Evolutionary conservation across 2,797 vertebrate genomes (phyloP).

Genomic region (Syndactyla subalaris): DNA sequence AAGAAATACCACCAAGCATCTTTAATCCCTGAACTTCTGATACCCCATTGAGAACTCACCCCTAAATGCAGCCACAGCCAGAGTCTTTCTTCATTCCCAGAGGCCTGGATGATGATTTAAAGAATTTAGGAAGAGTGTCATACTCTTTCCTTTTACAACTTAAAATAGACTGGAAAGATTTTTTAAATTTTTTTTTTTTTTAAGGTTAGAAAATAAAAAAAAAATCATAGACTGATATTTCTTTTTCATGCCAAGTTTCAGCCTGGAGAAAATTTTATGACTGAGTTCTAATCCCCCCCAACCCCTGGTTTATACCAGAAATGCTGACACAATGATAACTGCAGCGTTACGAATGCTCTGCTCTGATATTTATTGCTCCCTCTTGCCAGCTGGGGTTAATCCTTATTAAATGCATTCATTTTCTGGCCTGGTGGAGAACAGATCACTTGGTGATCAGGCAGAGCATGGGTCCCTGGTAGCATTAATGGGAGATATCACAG

Average conservation of each 20-base stretch:
- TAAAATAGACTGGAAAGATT: constrained; percentile 35
- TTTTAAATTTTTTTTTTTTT: neutral
- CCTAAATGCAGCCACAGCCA: neutral
- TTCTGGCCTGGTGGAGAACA: constrained; percentile 64
- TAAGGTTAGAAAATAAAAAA: neutral
- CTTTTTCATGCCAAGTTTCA: constrained; percentile 75
- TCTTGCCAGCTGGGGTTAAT: constrained; percentile 74
- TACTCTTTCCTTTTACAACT: constrained; percentile 63
- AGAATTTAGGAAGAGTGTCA: constrained; percentile 47
- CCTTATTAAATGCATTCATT: constrained; percentile 70
- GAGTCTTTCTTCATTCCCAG: constrained; percentile 35
- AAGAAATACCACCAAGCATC: neutral
- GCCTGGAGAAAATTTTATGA: constrained; percentile 78
- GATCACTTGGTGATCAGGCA: constrained; percentile 38
- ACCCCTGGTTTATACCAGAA: constrained; percentile 78
- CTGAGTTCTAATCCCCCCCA: constrained; percentile 76
- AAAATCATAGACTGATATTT: constrained; percentile 59
- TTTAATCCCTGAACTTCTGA: constrained; percentile 61
- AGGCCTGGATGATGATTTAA: neutral
- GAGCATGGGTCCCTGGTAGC: neutral
- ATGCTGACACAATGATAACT: constrained; percentile 76
- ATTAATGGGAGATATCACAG: constrained; percentile 41
- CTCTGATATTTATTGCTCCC: constrained; percentile 77
- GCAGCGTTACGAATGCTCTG: constrained; percentile 59
- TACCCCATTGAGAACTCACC: constrained; percentile 32